These are phyloP conservation scores for Drosophila varians DNA, from an alignment of 1,140 invertebrate genomes.

Conservation along the genomic window DNA sequence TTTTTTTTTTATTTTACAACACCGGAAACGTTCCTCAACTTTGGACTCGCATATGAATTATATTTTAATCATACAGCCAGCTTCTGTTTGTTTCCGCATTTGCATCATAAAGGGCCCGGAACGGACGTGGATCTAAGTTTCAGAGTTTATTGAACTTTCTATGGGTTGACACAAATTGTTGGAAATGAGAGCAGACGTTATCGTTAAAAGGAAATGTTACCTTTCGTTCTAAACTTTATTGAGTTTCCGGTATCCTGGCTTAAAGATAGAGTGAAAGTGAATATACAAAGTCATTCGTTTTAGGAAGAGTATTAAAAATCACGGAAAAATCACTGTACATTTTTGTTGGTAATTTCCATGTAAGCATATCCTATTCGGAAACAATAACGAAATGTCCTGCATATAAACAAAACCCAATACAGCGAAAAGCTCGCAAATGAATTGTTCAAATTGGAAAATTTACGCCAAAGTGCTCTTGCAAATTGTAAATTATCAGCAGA, in stretches of 20 bases:
- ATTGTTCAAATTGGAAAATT: constrained; percentile 58
- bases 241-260: too few species aligned
- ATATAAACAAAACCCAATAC: constrained; percentile 24
- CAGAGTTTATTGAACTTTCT: constrained; percentile 29
- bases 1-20: constrained; percentile 62
- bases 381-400: constrained; percentile 37
- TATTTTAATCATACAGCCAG: constrained; percentile 57
- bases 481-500: constrained; percentile 44
- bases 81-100: constrained; percentile 23
- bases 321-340: too few species aligned
- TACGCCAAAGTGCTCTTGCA: constrained; percentile 55
- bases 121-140: constrained; percentile 7
- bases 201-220: background rate
- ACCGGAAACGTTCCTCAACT: constrained; percentile 72
- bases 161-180: constrained; percentile 10
- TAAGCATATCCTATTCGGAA: constrained; percentile 19
- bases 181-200: background rate
- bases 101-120: constrained; percentile 26
- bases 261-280: too few species aligned
- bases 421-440: constrained; percentile 39
- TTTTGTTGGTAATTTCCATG: background rate
- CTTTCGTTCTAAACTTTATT: background rate
- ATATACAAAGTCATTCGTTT: too few species aligned
- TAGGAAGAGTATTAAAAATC: too few species aligned
- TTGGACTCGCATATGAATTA: constrained; percentile 59